A percentile compares a stretch with the other conserved stretches of the same genome.
These are phyloP conservation scores for Rhagonycha lutea DNA, from an alignment of 2,888 invertebrate genomes.

Conservation along the genomic window DNA sequence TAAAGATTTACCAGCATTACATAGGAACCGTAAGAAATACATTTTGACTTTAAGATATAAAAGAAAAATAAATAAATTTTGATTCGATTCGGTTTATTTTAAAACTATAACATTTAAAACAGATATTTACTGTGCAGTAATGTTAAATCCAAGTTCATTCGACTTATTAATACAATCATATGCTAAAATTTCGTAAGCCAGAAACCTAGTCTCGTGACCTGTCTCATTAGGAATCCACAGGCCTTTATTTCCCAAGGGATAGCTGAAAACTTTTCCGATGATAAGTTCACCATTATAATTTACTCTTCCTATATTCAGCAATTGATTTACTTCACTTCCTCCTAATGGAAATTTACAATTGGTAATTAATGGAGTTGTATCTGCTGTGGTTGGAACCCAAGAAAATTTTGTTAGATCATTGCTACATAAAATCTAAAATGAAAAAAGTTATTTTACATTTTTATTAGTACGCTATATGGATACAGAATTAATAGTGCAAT, in stretches of 20 bases:
- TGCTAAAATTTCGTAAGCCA: background rate
- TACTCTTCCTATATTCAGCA: slow-evolving; percentile 7
- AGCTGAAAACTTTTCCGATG: slow-evolving; percentile 5
- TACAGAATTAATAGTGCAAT: too few relatives aligned
- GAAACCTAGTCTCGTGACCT: background rate
- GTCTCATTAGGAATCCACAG: slow-evolving; percentile 6
- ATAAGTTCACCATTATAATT: background rate
- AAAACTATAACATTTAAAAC: too few relatives aligned
- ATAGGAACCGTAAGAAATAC: too few relatives aligned
- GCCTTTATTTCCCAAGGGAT: background rate
- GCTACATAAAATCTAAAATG: background rate
- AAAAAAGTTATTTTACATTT: background rate
- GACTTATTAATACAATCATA: background rate
- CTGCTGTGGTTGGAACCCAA: background rate
- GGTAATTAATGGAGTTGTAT: background rate
- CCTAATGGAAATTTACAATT: background rate
- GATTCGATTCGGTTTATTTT: too few relatives aligned
- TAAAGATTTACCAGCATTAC: too few relatives aligned
- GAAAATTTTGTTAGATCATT: background rate
- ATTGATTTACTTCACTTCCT: background rate
- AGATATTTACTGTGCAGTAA: too few relatives aligned
- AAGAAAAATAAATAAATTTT: too few relatives aligned
- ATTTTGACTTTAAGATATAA: too few relatives aligned
- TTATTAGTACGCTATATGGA: background rate
- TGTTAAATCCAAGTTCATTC: too few relatives aligned